Conservation (phyloP, 2,797 vertebrate genomes). For the Molothrus ater region DNA sequence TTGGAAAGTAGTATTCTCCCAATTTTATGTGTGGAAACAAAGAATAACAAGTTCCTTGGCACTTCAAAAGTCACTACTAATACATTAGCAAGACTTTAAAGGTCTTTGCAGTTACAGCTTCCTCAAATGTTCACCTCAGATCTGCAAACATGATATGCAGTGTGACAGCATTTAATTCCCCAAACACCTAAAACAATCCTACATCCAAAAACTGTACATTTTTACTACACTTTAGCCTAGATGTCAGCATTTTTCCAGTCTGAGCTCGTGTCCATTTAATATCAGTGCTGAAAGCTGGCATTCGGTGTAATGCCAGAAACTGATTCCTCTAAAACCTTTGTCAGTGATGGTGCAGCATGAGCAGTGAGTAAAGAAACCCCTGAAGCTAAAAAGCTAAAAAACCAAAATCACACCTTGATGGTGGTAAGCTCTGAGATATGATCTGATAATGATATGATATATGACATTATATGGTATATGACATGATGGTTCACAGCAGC, state of each 20-base stretch:
- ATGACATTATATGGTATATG: too few species aligned
- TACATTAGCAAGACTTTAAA: background rate
- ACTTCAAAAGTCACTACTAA: background rate
- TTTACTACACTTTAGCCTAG: background rate
- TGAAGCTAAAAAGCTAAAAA: background rate
- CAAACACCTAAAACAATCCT: background rate
- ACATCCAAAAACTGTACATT: background rate
- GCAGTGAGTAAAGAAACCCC: background rate
- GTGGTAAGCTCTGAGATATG: background rate
- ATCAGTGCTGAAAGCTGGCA: background rate
- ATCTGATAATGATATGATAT: background rate
- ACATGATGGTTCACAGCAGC: background rate
- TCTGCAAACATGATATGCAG: background rate
- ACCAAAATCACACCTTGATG: background rate
- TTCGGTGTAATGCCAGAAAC: background rate
- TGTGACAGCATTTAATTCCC: background rate
- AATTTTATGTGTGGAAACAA: background rate
- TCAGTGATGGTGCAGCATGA: background rate
- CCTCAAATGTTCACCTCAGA: background rate
- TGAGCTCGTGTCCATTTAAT: background rate
- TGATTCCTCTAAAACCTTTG: background rate
- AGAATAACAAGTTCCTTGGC: background rate
- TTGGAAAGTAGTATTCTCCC: background rate
- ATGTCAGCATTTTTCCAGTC: background rate
- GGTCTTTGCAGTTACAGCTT: background rate